Conservation (phyloP, 2,888 invertebrate genomes). For the Empis livida region DNA sequence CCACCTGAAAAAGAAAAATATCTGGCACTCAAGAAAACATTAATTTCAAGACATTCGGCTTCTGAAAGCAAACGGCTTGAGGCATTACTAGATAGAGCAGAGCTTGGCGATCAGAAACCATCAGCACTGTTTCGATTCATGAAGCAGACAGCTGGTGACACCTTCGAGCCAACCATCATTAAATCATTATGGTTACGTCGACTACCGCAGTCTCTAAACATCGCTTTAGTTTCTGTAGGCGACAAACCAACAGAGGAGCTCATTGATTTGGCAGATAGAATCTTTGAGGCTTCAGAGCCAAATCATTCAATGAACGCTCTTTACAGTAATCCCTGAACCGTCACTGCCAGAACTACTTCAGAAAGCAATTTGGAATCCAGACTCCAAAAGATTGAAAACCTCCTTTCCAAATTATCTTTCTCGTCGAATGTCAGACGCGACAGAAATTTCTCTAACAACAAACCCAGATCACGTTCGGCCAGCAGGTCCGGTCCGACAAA, state of each 20-base stretch:
- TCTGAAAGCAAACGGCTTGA: conserved; percentile 2
- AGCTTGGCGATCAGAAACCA: conserved; percentile 3
- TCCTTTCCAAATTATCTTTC: too few relatives aligned
- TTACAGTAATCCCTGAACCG: too few relatives aligned
- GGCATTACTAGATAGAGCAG: conserved; percentile 2
- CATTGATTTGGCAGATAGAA: conserved; percentile 2
- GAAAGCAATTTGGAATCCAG: too few relatives aligned
- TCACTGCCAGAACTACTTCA: too few relatives aligned
- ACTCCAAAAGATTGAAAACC: too few relatives aligned
- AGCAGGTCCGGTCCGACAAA: too few relatives aligned
- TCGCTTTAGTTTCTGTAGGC: conserved; percentile 3
- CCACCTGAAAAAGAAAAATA: conserved; percentile 4
- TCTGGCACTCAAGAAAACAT: background rate
- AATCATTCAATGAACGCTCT: too few relatives aligned
- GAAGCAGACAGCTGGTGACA: conserved; percentile 2
- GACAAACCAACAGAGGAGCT: conserved; percentile 3
- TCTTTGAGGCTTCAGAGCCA: background rate
- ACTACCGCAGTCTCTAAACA: conserved; percentile 3
- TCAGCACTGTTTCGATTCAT: conserved; percentile 4
- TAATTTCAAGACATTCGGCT: conserved; percentile 1
- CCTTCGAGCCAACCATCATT: background rate
- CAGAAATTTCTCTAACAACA: too few relatives aligned
- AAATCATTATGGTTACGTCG: conserved; percentile 3
- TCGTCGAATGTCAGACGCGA: too few relatives aligned
- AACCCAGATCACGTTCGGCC: too few relatives aligned